These are phyloP conservation scores for Lathamus discolor DNA, from an alignment of 2,113 vertebrate genomes.

Conservation along the genomic window DNA sequence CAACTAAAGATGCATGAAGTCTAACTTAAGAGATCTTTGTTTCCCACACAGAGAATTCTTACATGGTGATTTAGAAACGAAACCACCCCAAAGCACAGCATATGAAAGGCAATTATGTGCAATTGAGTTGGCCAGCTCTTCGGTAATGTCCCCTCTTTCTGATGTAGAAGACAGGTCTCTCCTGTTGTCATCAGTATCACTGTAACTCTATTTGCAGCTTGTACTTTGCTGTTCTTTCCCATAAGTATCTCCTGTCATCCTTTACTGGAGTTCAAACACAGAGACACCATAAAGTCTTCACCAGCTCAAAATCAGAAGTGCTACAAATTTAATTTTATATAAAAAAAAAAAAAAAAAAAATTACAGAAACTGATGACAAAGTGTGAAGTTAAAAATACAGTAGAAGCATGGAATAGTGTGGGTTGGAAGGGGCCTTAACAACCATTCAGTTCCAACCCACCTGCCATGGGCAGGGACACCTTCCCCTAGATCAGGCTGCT, in stretches of 20 bases:
- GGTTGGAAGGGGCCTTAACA: background rate
- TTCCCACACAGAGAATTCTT: background rate
- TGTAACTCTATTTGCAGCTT: background rate
- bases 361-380: background rate
- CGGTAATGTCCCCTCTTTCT: background rate
- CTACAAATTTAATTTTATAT: background rate
- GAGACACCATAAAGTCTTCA: background rate
- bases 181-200: background rate
- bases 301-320: background rate
- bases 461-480: background rate
- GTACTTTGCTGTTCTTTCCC: background rate
- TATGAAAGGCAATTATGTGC: background rate
- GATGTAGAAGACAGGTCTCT: background rate
- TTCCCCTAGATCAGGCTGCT: background rate
- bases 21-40: background rate
- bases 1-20: background rate
- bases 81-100: background rate
- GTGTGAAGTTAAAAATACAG: background rate
- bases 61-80: background rate
- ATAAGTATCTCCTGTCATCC: background rate
- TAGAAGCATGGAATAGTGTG: background rate
- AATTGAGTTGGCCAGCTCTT: background rate
- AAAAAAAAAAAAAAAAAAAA: background rate
- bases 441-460: background rate
- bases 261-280: background rate